phyloP scores from a whole-genome alignment of 2,888 invertebrate genomes.

The Noctua janthe region DNA sequence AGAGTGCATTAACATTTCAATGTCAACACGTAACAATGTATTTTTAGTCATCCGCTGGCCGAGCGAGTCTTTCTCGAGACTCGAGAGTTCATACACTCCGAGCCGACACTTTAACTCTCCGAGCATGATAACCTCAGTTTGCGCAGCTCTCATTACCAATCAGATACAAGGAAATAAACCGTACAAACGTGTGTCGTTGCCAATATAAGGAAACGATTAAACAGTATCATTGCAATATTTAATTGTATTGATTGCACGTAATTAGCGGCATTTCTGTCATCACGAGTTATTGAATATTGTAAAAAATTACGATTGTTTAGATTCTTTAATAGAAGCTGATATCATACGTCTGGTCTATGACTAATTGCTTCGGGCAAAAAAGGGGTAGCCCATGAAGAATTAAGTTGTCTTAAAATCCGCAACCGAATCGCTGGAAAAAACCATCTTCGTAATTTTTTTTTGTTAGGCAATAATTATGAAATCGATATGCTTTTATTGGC shows the following conservation, averaged over 20 bases:
- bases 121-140: slow-evolving; percentile 68
- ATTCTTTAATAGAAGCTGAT: slow-evolving; percentile 40
- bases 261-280: slow-evolving; percentile 79
- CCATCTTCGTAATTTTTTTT: slow-evolving; percentile 54
- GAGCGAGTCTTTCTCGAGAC: slow-evolving; percentile 83
- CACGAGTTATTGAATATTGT: slow-evolving; percentile 71
- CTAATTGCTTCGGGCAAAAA: slow-evolving; percentile 64
- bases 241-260: slow-evolving; percentile 77
- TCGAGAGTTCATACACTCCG: slow-evolving; percentile 67
- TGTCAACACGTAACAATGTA: slow-evolving; percentile 88
- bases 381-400: slow-evolving; percentile 64
- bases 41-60: slow-evolving; percentile 85
- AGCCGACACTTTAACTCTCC: slow-evolving; percentile 66
- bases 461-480: slow-evolving; percentile 73
- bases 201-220: slow-evolving; percentile 81
- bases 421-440: slow-evolving; percentile 60
- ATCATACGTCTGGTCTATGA: slow-evolving; percentile 49
- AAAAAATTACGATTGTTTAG: slow-evolving; percentile 59
- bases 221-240: slow-evolving; percentile 81
- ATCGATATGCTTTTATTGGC: slow-evolving; percentile 71
- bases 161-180: slow-evolving; percentile 66
- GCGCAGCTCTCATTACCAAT: slow-evolving; percentile 67
- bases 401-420: slow-evolving; percentile 64
- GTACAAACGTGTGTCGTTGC: slow-evolving; percentile 59
- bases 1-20: slow-evolving; percentile 90